Percentiles rank a stretch among this genome's conserved stretches.
These are phyloP conservation scores for Pyxicephalus adspersus DNA, from an alignment of 2,113 vertebrate genomes.

Conservation along the genomic window DNA sequence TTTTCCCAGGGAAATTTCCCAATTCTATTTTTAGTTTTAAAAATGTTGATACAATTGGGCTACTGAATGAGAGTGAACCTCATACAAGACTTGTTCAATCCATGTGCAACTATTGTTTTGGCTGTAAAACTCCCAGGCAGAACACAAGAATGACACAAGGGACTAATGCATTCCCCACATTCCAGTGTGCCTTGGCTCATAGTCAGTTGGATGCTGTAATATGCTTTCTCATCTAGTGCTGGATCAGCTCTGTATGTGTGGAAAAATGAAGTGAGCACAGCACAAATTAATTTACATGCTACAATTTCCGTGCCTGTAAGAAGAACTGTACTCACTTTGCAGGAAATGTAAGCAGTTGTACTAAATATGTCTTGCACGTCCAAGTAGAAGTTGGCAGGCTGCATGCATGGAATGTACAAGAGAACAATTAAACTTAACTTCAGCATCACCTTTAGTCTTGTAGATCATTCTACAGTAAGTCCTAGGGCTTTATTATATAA, in stretches of 20 bases:
- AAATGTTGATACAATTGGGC: too few relatives aligned
- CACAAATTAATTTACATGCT: background rate
- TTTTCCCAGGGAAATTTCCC: background rate
- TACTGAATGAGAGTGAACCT: background rate
- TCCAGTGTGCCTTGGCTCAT: conserved; percentile 10
- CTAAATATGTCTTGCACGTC: too few relatives aligned
- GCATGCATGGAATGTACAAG: too few relatives aligned
- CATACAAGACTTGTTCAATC: conserved; percentile 8
- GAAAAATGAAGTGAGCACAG: background rate
- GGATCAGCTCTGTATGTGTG: background rate
- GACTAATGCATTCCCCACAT: conserved; percentile 39
- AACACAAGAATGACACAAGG: conserved; percentile 11
- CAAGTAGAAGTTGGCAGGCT: too few relatives aligned
- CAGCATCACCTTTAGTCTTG: too few relatives aligned
- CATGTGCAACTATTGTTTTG: conserved; percentile 17
- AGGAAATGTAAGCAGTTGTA: too few relatives aligned
- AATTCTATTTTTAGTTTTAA: background rate
- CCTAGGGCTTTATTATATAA: too few relatives aligned
- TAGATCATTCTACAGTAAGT: too few relatives aligned
- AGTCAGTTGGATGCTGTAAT: conserved; percentile 22
- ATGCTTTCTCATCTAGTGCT: background rate
- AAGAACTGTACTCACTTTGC: too few relatives aligned
- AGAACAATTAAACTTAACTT: background rate
- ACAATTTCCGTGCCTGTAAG: too few relatives aligned
- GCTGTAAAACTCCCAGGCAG: conserved; percentile 18